Conservation (phyloP, 2,797 vertebrate genomes). For the Cyprinodon diabolis region DNA sequence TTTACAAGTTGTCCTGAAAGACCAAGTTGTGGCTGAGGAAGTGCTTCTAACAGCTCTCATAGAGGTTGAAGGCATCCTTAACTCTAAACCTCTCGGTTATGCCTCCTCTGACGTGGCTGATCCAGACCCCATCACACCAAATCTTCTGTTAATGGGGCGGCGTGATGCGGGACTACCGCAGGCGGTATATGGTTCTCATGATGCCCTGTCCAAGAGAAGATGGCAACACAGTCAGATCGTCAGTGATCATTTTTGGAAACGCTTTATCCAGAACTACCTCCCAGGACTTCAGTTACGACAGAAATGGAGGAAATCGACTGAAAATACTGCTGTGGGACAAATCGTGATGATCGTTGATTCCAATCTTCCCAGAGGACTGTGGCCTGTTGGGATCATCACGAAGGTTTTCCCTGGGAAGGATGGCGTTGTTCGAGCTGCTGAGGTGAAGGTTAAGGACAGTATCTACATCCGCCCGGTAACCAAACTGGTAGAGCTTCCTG, state of each 20-base stretch:
- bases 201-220: no score
- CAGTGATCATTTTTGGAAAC: no score
- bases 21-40: neutral
- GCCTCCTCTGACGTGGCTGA: no score
- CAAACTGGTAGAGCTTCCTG: no score
- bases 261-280: no score
- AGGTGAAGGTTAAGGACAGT: no score
- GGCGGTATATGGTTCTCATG: neutral
- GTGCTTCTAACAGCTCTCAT: neutral
- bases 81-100: neutral
- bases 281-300: neutral
- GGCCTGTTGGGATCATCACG: neutral
- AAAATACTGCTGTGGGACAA: neutral
- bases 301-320: slow-evolving; percentile 3
- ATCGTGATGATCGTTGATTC: neutral
- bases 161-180: neutral
- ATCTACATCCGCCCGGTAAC: no score
- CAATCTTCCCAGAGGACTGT: neutral
- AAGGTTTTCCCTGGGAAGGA: neutral
- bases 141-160: neutral
- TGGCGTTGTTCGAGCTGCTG: no score
- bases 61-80: neutral
- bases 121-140: neutral
- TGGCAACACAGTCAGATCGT: no score
- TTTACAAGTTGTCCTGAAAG: no score